Conservation (phyloP, 2,888 invertebrate species). For the Gastrophysa polygoni region DNA sequence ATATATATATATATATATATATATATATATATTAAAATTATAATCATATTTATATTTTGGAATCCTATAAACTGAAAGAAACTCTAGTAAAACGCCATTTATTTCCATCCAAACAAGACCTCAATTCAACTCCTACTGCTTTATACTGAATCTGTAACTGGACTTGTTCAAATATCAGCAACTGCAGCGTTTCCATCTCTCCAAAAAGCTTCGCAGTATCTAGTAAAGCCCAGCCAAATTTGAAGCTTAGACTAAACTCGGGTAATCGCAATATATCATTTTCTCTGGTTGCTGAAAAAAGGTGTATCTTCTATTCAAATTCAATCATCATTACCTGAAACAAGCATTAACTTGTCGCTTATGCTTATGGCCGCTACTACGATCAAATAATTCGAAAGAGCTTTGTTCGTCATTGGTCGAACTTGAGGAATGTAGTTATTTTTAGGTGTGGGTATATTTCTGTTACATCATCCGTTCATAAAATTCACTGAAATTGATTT, state of each 20-base stretch:
- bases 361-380: no score
- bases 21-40: no score
- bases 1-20: no score
- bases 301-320: not conserved
- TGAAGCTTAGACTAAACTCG: no score
- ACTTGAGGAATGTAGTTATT: not conserved
- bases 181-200: not conserved
- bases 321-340: not conserved
- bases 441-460: not conserved
- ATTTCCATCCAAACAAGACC: no score
- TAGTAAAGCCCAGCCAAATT: not conserved
- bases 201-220: not conserved
- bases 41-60: no score
- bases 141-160: not conserved
- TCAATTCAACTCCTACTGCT: slow-evolving; percentile 13
- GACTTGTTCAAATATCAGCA: not conserved
- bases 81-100: no score
- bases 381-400: no score
- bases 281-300: not conserved
- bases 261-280: no score
- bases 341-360: no score
- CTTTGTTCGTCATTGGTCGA: not conserved
- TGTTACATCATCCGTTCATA: not conserved
- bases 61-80: no score
- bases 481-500: not conserved